These are phyloP conservation scores for Xiphorhynchus elegans DNA, from an alignment of 2,113 vertebrate genomes.

Conservation along the genomic window DNA sequence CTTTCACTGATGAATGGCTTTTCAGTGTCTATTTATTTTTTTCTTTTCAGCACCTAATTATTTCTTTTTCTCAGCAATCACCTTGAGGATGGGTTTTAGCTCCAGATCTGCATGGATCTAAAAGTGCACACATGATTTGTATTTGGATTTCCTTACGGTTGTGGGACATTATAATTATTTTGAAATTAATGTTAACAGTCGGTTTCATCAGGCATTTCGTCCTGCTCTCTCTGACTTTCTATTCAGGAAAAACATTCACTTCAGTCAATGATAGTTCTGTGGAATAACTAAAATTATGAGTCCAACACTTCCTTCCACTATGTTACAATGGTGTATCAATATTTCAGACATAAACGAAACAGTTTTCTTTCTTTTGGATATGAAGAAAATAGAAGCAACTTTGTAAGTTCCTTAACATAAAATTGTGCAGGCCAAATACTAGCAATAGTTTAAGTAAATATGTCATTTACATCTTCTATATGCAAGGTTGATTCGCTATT, in stretches of 20 bases:
- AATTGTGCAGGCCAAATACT: neutral
- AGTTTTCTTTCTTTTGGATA: neutral
- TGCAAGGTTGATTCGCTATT: neutral
- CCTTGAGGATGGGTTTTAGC: neutral
- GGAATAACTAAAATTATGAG: neutral
- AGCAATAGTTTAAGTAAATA: neutral
- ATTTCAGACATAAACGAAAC: neutral
- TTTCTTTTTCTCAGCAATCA: neutral
- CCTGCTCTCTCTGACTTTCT: neutral
- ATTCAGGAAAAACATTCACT: neutral
- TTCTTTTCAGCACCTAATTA: neutral
- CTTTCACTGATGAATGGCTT: neutral
- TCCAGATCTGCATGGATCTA: neutral
- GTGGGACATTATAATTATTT: neutral
- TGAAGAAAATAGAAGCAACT: neutral
- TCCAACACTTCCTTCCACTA: neutral
- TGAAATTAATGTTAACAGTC: neutral
- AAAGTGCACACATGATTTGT: neutral
- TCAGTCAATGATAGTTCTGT: constrained; percentile 14
- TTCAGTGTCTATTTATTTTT: neutral
- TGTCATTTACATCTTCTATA: neutral
- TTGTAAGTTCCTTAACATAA: neutral
- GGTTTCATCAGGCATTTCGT: neutral
- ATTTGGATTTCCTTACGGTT: neutral
- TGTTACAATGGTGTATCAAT: neutral